A percentile compares a stretch with the other conserved stretches of the same genome.
Conservation (phyloP, 2,888 invertebrate species). For the Heliconius erato region DNA sequence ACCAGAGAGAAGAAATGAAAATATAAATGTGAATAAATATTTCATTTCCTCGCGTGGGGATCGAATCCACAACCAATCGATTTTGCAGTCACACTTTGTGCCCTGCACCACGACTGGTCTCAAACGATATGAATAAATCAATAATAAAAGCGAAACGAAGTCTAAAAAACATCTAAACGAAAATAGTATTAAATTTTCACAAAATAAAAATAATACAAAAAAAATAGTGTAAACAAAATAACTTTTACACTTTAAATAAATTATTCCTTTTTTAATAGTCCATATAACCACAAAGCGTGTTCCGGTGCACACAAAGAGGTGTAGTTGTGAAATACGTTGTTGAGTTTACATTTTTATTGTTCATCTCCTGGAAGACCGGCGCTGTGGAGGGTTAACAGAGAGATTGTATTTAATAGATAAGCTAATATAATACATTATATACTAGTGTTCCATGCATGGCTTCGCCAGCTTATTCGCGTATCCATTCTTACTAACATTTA, state of each 20-base stretch:
- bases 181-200: not conserved
- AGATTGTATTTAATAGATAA: slow-evolving; percentile 50
- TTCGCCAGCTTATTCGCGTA: too few species aligned
- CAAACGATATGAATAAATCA: too few species aligned
- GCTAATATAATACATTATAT: not conserved
- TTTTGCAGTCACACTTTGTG: too few species aligned
- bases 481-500: too few species aligned
- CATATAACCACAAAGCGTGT: slow-evolving; percentile 54
- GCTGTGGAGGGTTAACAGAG: slow-evolving; percentile 52
- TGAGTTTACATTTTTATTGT: slow-evolving; percentile 76
- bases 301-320: slow-evolving; percentile 58
- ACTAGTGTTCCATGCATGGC: too few species aligned
- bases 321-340: slow-evolving; percentile 65
- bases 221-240: not conserved
- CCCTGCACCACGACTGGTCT: too few species aligned
- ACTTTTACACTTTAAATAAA: slow-evolving; percentile 21
- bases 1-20: too few species aligned
- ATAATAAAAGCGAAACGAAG: not conserved
- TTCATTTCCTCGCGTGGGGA: too few species aligned
- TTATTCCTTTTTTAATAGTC: slow-evolving; percentile 24
- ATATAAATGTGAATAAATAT: too few species aligned
- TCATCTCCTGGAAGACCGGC: slow-evolving; percentile 59
- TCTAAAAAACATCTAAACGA: too few species aligned
- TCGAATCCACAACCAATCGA: too few species aligned
- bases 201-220: slow-evolving; percentile 3